These are phyloP conservation scores for Amphipyra tragopoginis DNA, from an alignment of 2,888 invertebrate species.

Conservation along the genomic window DNA sequence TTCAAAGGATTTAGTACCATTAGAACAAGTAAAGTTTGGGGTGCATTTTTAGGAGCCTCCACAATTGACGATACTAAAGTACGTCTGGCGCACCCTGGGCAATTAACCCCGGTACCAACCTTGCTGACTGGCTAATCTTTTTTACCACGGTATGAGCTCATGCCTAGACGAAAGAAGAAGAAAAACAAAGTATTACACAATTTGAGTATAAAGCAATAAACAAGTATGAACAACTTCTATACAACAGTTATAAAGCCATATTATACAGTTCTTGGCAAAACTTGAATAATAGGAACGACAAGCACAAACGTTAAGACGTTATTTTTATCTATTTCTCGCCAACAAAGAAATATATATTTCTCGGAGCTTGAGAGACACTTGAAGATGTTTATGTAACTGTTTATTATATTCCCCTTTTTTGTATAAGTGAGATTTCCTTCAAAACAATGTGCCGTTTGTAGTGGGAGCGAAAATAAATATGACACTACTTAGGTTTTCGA, in stretches of 20 bases:
- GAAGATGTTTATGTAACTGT: slow-evolving; percentile 57
- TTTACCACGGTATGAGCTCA: no score
- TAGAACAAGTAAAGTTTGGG: no score
- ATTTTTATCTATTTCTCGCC: slow-evolving; percentile 49
- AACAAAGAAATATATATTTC: slow-evolving; percentile 48
- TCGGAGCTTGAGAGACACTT: slow-evolving; percentile 49
- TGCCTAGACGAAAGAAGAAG: no score
- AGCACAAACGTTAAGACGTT: slow-evolving; percentile 35
- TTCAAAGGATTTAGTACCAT: slow-evolving; percentile 4
- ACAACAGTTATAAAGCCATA: slow-evolving; percentile 26
- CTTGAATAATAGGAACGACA: slow-evolving; percentile 32
- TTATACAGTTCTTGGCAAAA: slow-evolving; percentile 28
- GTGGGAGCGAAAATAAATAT: slow-evolving; percentile 48
- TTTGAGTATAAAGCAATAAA: neutral
- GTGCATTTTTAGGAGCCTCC: no score
- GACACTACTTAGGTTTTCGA: slow-evolving; percentile 23
- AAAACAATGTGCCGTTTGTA: slow-evolving; percentile 48
- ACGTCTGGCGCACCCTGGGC: no score
- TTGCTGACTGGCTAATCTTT: no score
- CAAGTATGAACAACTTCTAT: slow-evolving; percentile 1
- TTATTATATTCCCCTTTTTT: slow-evolving; percentile 54
- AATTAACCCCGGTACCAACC: no score
- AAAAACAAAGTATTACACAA: neutral
- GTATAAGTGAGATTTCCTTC: slow-evolving; percentile 48
- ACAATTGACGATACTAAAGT: no score